These are phyloP conservation scores for Hypomecis punctinalis DNA, from an alignment of 2,888 invertebrate species.

Conservation along the genomic window DNA sequence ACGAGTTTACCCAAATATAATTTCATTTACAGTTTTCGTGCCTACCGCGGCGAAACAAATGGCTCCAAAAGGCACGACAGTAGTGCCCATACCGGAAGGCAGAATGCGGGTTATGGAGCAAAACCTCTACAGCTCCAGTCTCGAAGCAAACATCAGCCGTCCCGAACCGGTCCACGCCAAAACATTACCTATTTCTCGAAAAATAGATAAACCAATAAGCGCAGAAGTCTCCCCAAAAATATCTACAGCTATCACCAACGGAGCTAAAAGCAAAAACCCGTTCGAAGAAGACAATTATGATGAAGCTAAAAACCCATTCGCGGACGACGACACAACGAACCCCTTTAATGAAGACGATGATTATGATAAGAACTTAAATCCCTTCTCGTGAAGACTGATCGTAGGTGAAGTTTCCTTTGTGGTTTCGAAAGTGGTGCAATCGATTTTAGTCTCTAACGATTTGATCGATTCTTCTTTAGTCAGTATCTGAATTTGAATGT, in stretches of 20 bases:
- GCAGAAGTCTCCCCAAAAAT: constrained; percentile 54
- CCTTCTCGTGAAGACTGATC: constrained; percentile 79
- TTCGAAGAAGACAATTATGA: constrained; percentile 83
- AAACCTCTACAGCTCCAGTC: constrained; percentile 84
- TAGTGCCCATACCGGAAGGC: constrained; percentile 84
- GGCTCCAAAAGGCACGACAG: constrained; percentile 66
- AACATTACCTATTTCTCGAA: constrained; percentile 54
- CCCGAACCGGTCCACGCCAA: constrained; percentile 60
- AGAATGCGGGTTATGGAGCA: constrained; percentile 83
- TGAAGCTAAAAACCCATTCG: constrained; percentile 88
- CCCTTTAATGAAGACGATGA: constrained; percentile 85
- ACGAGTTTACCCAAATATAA: constrained; percentile 12
- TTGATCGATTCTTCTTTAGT: no score
- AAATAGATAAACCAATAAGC: constrained; percentile 45
- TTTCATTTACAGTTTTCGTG: constrained; percentile 64
- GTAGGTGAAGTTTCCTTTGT: constrained; percentile 15
- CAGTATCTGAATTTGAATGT: no score
- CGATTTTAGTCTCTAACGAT: background rate
- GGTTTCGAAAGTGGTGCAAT: background rate
- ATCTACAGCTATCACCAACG: constrained; percentile 53
- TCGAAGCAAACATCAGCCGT: constrained; percentile 85
- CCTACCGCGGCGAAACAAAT: constrained; percentile 64
- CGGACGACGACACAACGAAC: constrained; percentile 83
- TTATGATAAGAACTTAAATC: constrained; percentile 91
- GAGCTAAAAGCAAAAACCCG: constrained; percentile 61